Percentiles rank a stretch among this genome's conserved stretches.
These are phyloP conservation scores for Menidia beryllina DNA, from an alignment of 2,113 vertebrate genomes.

Conservation along the genomic window DNA sequence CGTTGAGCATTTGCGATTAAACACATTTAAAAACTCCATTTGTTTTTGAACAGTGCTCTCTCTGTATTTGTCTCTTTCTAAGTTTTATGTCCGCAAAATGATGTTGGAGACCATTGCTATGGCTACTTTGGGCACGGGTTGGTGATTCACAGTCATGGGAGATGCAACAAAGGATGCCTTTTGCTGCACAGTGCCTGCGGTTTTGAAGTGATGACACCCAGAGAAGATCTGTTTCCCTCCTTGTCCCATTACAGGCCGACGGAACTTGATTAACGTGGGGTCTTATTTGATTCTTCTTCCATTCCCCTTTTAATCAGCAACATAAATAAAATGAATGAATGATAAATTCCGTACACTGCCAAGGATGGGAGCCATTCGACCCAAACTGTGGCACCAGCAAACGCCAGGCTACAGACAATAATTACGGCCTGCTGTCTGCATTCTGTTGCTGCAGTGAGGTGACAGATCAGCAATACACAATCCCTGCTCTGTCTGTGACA, in stretches of 20 bases:
- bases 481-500: constrained; percentile 74
- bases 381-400: constrained; percentile 53
- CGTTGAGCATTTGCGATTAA: not conserved
- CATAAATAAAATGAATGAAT: constrained; percentile 34
- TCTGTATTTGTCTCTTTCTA: constrained; percentile 24
- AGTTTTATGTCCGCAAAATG: constrained; percentile 20
- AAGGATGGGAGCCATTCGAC: constrained; percentile 66
- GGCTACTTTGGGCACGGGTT: constrained; percentile 46
- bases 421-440: constrained; percentile 69
- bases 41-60: constrained; percentile 9
- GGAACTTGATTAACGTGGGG: constrained; percentile 34
- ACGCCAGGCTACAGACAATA: constrained; percentile 58
- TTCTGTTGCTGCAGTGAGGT: constrained; percentile 68
- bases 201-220: constrained; percentile 45
- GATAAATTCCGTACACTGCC: constrained; percentile 56
- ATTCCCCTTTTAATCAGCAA: constrained; percentile 31
- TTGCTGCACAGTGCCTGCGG: constrained; percentile 41
- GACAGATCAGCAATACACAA: constrained; percentile 79
- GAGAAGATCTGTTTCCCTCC: constrained; percentile 41
- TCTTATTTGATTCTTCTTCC: constrained; percentile 43
- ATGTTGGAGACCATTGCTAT: constrained; percentile 57
- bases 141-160: constrained; percentile 73
- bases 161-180: constrained; percentile 69
- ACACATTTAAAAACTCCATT: not conserved
- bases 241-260: constrained; percentile 11